Evolutionary conservation across 2,113 vertebrate species (phyloP).

Genomic region (Myotis brandtii): DNA sequence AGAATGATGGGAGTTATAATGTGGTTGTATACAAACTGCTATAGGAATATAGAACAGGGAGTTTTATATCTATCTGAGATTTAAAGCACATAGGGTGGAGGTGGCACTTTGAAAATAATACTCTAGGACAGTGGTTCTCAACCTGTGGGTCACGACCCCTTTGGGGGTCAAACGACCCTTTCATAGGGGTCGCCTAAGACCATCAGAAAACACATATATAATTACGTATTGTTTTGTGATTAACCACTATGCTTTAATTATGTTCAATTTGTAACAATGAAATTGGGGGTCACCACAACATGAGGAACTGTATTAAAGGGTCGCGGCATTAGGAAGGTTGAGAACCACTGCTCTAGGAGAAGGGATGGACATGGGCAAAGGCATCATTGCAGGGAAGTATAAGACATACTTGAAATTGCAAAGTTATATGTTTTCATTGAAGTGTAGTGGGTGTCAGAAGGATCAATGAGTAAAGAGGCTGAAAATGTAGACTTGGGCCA

Average conservation of each 20-base stretch:
- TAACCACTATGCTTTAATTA: too few relatives aligned
- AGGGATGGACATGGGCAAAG: not conserved
- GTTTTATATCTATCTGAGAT: not conserved
- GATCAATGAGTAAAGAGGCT: constrained; percentile 36
- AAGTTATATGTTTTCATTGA: constrained; percentile 56
- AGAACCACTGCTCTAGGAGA: not conserved
- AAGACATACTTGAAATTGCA: not conserved
- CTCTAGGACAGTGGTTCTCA: not conserved
- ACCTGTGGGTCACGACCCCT: too few relatives aligned
- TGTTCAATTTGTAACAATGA: too few relatives aligned
- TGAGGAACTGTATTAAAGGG: too few relatives aligned
- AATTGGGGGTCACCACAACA: too few relatives aligned
- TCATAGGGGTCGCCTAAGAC: too few relatives aligned
- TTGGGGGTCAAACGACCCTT: too few relatives aligned
- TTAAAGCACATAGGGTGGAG: not conserved
- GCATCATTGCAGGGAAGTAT: not conserved
- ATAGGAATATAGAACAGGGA: not conserved
- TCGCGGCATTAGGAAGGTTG: too few relatives aligned
- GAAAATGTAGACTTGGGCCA: constrained; percentile 42
- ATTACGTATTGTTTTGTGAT: too few relatives aligned
- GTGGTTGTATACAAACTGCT: not conserved
- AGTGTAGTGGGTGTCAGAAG: constrained; percentile 31
- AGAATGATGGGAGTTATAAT: not conserved
- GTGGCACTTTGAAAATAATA: not conserved
- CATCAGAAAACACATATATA: too few relatives aligned